Conservation (phyloP, 1,140 invertebrate species). For the Patella vulgata region DNA sequence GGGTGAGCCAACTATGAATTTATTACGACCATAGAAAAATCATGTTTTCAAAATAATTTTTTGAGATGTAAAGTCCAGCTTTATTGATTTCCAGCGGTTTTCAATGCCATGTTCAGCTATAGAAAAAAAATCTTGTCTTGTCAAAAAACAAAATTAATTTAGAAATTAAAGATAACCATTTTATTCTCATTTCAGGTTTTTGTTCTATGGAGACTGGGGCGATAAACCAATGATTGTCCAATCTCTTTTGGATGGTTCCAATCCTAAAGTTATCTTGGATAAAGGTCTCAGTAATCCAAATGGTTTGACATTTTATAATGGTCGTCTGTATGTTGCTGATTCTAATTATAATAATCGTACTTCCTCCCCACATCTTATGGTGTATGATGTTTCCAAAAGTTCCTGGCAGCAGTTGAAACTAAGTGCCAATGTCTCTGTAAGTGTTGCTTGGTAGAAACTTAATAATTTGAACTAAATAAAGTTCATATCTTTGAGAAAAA, state of each 20-base stretch:
- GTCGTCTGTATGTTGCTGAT: conserved; percentile 42
- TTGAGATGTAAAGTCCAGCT: not conserved
- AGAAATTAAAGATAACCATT: too few species aligned
- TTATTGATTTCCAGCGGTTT: too few species aligned
- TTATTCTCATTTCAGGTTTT: conserved; percentile 29
- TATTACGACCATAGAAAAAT: not conserved
- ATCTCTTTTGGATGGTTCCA: conserved; percentile 39
- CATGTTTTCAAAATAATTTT: not conserved
- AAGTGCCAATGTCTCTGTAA: conserved; percentile 33
- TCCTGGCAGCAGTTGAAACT: conserved; percentile 36
- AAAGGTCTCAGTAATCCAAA: conserved; percentile 43
- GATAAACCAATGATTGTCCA: conserved; percentile 37
- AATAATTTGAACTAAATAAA: too few species aligned
- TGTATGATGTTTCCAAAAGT: conserved; percentile 25
- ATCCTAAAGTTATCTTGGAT: conserved; percentile 28
- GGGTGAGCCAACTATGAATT: too few species aligned
- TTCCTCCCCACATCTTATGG: conserved; percentile 28
- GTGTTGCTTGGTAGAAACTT: not conserved
- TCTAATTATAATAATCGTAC: conserved; percentile 43
- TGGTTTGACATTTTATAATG: conserved; percentile 37
- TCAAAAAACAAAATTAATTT: too few species aligned
- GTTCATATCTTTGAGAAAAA: too few species aligned
- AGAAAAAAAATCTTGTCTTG: too few species aligned
- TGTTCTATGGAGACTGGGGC: conserved; percentile 53
- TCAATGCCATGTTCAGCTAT: too few species aligned